Evolutionary conservation across 2,888 invertebrate species (phyloP), one percentile per base, ranked within the genome.

Genomic region (Epirrhoe alternata): DNA sequence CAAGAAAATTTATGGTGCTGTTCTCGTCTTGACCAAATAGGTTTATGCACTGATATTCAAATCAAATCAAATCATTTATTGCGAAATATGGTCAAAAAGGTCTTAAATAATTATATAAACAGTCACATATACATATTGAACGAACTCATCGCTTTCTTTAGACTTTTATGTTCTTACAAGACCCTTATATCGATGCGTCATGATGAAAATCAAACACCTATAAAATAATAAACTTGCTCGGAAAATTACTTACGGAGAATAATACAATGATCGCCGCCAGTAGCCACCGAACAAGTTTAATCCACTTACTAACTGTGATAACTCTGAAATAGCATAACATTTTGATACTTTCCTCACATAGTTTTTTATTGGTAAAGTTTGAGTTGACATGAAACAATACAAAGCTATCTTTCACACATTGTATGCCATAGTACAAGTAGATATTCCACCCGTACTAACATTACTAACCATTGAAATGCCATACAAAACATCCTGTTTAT

Each of bases 271-370:
- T 54, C 59, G 35, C 55, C 17, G 47, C 51, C 61, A 16, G 64
- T 42, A 49, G 59, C 53, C 64, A 47, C 61, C 38, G 55, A 61
- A 61, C 61, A 57, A 66, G 61, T 64, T 64, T 59, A 70, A 72
- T 70, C 68, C 66, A 69, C 66, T 68, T 64, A 68, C 62, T 55
- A 64, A 68, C 64, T 69, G 61, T 55, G 64, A 61, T 66, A 66
- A 61, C 64, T 61, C 42, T 53, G 59, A 53, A 69, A 69, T 59
- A 57, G 63, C 64, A 59, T 63, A 50, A 50, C 54, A 63, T 69
- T 66, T 65, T 64, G 57, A 69, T 62, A 56, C 53, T 61, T 65
- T 58, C 38, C 54, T 45, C 50, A 55, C 52, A n/a, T n/a, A n/a
- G n/a, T n/a, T 66, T 62, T 53, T 14, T 16, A 59, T 35, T 54